Base-by-base conservation (phyloP, 2,888 invertebrate species). In the Lydus trimaculatus region DNA sequence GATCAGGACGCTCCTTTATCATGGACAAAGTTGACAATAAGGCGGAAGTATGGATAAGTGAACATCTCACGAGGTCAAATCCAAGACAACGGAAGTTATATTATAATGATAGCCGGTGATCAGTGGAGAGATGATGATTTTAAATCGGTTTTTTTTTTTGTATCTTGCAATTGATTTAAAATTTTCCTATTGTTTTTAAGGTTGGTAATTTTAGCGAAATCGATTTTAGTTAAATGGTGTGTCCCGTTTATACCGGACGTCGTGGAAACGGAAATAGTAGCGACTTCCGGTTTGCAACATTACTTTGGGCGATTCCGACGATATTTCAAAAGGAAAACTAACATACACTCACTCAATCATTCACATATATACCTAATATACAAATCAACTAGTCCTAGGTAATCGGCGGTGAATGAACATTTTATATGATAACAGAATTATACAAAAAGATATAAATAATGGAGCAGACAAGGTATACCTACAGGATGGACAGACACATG, bases 31-130 rank as follows among this genome's bases (percentile, higher is more conserved):
- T 73, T 76, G 76, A 81, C 80, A 81, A 80, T 78, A 72, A 76
- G 70, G 73, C 79, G 84, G 84, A 84, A 81, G 73, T 79, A 84
- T 82, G 84, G 84, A 82, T 84, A 84, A 82, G 77, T 84, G 82
- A 81, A 75, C 83, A 82, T 75, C 76, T 79, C 78, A 76, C 79
- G 81, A 83, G 82, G 83, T 82, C 82, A 81, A 76, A 79, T 75
- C 59, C 66, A 76, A 81, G 80, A 78, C 76, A 77, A 72, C 81
- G 82, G 83, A 83, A 81, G 80, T 78, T 77, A 80, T 80, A 78
- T 80, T 78, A 79, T 81, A 82, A 82, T 82, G 81, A 81, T 75
- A 78, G 79, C 78, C 79, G 80, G 77, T 76, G 80, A 80, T 79
- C 78, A 67, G 72, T 71, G 69, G 74, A n/a, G 4, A 52, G 11